Percentiles rank a stretch among this genome's conserved stretches.
Evolutionary conservation across 2,797 vertebrate species (phyloP).

Genomic region (Myioborus melanocephalus): DNA sequence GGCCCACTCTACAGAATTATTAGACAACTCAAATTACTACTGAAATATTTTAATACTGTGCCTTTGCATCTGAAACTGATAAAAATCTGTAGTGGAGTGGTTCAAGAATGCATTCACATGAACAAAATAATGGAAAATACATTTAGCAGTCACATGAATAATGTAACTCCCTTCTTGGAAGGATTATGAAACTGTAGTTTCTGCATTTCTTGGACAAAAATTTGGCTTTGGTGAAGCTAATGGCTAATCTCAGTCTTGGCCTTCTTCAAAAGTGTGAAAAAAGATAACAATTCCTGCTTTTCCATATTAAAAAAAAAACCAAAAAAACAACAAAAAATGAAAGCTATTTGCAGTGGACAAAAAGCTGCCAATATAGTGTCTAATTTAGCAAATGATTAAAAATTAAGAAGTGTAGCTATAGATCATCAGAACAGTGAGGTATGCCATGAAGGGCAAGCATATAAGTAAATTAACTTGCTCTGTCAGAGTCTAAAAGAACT

Average conservation of each 20-base stretch:
- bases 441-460: neutral
- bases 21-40: neutral
- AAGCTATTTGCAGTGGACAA: neutral
- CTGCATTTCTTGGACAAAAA: conserved; percentile 53
- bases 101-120: conserved; percentile 54
- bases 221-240: conserved; percentile 45
- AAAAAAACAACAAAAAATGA: neutral
- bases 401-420: neutral
- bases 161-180: conserved; percentile 62
- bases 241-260: neutral
- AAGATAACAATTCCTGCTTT: neutral
- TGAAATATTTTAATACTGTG: conserved; percentile 20
- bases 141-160: conserved; percentile 69
- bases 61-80: conserved; percentile 52
- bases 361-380: neutral
- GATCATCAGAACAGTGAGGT: neutral
- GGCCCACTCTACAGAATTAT: neutral
- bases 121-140: conserved; percentile 67
- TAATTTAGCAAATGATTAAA: conserved; percentile 20
- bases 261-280: neutral
- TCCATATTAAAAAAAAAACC: neutral
- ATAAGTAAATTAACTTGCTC: neutral
- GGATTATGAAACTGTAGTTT: conserved; percentile 25
- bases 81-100: conserved; percentile 17
- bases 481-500: neutral